Conservation (phyloP, 2,888 invertebrate genomes). For the Deilephila porcellus region DNA sequence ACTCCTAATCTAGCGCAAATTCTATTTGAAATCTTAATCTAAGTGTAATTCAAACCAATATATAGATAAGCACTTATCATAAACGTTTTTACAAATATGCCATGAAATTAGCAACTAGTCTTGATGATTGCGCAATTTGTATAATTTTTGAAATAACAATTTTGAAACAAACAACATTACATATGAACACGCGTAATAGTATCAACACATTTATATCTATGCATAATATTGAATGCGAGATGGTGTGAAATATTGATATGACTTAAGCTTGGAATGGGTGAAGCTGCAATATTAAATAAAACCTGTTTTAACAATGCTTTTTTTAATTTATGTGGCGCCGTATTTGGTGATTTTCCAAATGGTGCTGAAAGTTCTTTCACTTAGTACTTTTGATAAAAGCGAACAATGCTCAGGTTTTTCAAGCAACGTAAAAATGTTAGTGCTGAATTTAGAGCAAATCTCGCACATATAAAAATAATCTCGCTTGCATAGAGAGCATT, state of each 20-base stretch:
- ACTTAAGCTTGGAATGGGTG: background rate
- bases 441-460: background rate
- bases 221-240: too few relatives aligned
- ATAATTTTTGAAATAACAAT: too few relatives aligned
- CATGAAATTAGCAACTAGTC: too few relatives aligned
- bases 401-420: background rate
- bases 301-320: background rate
- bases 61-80: too few relatives aligned
- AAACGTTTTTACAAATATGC: too few relatives aligned
- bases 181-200: too few relatives aligned
- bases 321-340: slow-evolving; percentile 8
- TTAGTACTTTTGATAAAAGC: slow-evolving; percentile 8
- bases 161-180: too few relatives aligned
- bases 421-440: background rate
- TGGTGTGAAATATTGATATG: background rate
- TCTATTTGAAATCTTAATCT: too few relatives aligned
- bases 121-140: too few relatives aligned
- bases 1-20: too few relatives aligned
- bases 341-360: slow-evolving; percentile 7
- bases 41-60: too few relatives aligned
- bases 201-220: too few relatives aligned
- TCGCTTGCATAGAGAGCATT: background rate
- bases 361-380: background rate
- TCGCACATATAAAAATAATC: background rate
- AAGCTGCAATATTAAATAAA: background rate